These are phyloP conservation scores for Emys orbicularis DNA, from an alignment of 2,797 vertebrate species.

Conservation along the genomic window DNA sequence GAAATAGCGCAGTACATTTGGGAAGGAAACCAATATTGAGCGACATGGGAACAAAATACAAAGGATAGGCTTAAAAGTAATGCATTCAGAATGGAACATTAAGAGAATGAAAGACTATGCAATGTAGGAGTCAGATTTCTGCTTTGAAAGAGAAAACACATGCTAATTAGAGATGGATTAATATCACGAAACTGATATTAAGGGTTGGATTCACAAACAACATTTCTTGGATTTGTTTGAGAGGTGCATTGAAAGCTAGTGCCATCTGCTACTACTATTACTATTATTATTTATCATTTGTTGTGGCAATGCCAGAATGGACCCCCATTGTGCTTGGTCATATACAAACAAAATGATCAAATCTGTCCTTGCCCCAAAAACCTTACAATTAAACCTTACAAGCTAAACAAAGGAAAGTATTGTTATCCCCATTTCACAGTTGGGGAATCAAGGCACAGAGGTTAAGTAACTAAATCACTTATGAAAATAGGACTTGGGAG, in stretches of 20 bases:
- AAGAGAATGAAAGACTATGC: background rate
- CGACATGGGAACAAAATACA: constrained; percentile 6
- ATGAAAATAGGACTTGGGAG: background rate
- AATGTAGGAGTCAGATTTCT: background rate
- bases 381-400: background rate
- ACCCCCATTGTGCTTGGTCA: background rate
- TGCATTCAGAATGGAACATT: background rate
- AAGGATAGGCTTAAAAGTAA: constrained; percentile 2
- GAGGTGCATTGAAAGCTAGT: constrained; percentile 15
- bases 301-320: background rate
- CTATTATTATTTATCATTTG: constrained; percentile 46
- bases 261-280: constrained; percentile 33
- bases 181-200: background rate
- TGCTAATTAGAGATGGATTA: background rate
- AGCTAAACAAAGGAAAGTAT: background rate
- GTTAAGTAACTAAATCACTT: background rate
- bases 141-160: background rate
- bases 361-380: background rate
- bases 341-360: background rate
- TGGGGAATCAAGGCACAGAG: background rate
- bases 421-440: background rate
- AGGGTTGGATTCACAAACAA: background rate
- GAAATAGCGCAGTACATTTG: background rate
- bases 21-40: constrained; percentile 7
- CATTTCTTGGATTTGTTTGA: background rate